Base-by-base conservation (phyloP, 2,797 vertebrate genomes). In the Delichon dasypus region DNA sequence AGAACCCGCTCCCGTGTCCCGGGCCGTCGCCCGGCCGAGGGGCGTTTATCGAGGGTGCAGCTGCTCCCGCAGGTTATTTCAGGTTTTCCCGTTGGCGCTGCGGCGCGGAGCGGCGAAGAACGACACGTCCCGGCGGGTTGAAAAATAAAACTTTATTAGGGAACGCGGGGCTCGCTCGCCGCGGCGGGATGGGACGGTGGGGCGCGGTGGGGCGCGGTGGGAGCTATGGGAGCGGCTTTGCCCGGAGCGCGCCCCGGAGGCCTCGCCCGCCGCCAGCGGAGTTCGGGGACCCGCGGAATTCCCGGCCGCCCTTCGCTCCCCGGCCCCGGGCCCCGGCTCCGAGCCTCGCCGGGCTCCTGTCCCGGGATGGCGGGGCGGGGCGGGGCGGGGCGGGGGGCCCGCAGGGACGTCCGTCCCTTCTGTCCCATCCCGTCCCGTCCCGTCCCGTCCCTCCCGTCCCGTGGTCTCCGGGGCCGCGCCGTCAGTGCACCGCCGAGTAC, bases 401-500 rank as follows among this genome's bases (percentile, higher is more conserved):
- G 51, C 45, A 18, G 21, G 51, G 65, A 20, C 16, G 36, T 38
- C 36, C 36, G 36, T 38, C 36, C 36, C 36, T 38, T n/a, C n/a
- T n/a, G n/a, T n/a, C n/a, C n/a, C n/a, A n/a, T n/a, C n/a, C n/a
- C n/a, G n/a, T 9, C 40, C 42, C 38, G 11, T 16, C 61, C 42
- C 18, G 5, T 25, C 42, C 61, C 40, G 11, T 21, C 30, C 42
- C 4, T 34, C 45, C 13, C 17, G 9, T 21, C n/a, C 61, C n/a
- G 10, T 16, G 11, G 13, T 16, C 26, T 11, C 16, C 12, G 36
- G 29, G 10, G 36, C 29, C 21, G 50, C 51, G 51, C 53, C 30
- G 96, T 98, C 98, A 99, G 97, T 99, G 99, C 91, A 98, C 99
- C 72, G 99, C 99, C 10, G 99, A 99, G 95, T 99, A 99, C 97